These are phyloP conservation scores for Holotrichia oblita DNA, from an alignment of 1,140 invertebrate species.

Conservation along the genomic window DNA sequence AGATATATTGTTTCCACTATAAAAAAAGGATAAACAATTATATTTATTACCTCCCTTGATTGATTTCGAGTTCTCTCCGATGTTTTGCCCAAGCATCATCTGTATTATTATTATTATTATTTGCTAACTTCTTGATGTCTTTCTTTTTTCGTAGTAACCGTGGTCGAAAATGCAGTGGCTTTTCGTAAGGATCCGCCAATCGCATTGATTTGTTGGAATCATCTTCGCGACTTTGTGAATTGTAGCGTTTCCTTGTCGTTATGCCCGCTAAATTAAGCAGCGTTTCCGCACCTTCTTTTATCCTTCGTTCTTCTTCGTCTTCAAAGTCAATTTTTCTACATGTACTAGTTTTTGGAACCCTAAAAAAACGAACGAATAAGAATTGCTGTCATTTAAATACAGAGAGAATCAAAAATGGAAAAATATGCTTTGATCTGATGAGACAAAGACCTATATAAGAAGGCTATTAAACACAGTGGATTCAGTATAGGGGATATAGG, in stretches of 20 bases:
- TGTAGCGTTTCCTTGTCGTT: conserved; percentile 51
- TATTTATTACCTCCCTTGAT: conserved; percentile 56
- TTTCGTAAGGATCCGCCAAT: conserved; percentile 48
- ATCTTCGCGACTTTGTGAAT: conserved; percentile 46
- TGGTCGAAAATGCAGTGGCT: conserved; percentile 55
- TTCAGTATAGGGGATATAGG: no score
- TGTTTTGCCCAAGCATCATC: conserved; percentile 57
- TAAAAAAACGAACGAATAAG: no score
- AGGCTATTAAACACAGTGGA: no score
- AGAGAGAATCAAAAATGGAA: no score
- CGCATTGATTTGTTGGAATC: conserved; percentile 45
- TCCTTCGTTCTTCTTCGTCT: conserved; percentile 77
- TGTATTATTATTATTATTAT: conserved; percentile 50
- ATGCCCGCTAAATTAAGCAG: conserved; percentile 76
- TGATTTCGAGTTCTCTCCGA: conserved; percentile 54
- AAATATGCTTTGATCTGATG: no score
- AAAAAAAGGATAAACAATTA: conserved; percentile 43
- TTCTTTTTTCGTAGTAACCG: conserved; percentile 56
- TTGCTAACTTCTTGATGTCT: conserved; percentile 51
- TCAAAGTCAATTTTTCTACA: conserved; percentile 62
- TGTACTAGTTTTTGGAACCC: conserved; percentile 48
- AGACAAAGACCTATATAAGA: no score
- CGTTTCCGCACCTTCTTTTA: conserved; percentile 82
- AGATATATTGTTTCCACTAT: conserved; percentile 28
- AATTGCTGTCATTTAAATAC: no score